Conservation (phyloP, 2,888 invertebrate genomes). For the Elgonia sp. region DNA sequence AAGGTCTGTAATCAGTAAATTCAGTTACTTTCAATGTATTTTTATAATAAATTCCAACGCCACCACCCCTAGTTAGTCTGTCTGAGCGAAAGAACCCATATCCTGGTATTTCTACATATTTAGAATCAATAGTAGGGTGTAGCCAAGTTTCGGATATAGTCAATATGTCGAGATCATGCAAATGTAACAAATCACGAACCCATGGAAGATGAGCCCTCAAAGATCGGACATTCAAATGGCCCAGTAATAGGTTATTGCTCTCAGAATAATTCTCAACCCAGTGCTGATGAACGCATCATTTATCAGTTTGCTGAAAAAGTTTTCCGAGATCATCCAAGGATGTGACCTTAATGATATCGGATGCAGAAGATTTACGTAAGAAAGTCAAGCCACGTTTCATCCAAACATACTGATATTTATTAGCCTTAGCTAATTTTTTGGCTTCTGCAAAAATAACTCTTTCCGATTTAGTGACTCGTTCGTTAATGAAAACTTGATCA, state of each 20-base stretch:
- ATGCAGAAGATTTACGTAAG: not conserved
- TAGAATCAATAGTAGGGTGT: not conserved
- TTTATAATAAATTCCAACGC: constrained; percentile 1
- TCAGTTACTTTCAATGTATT: not conserved
- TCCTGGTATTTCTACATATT: not conserved
- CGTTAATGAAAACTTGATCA: constrained; percentile 2
- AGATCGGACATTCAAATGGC: constrained; percentile 22
- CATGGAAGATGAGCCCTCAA: not conserved
- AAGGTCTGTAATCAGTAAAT: not conserved
- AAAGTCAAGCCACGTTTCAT: not conserved
- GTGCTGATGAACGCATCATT: not conserved
- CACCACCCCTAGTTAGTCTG: not conserved
- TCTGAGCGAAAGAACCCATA: not conserved
- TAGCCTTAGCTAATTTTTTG: not conserved
- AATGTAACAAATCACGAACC: not conserved
- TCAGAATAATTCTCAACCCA: not conserved
- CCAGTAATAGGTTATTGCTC: not conserved
- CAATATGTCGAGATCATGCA: constrained; percentile 13
- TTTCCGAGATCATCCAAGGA: not conserved
- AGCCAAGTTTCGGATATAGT: constrained; percentile 28
- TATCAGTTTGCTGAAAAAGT: not conserved
- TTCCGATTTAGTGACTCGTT: constrained; percentile 5
- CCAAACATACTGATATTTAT: constrained; percentile 14
- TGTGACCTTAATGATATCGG: not conserved
- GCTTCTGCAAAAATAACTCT: not conserved